phyloP scores from a whole-genome alignment of 2,888 invertebrate species.

The Tetragonula carbonaria region DNA sequence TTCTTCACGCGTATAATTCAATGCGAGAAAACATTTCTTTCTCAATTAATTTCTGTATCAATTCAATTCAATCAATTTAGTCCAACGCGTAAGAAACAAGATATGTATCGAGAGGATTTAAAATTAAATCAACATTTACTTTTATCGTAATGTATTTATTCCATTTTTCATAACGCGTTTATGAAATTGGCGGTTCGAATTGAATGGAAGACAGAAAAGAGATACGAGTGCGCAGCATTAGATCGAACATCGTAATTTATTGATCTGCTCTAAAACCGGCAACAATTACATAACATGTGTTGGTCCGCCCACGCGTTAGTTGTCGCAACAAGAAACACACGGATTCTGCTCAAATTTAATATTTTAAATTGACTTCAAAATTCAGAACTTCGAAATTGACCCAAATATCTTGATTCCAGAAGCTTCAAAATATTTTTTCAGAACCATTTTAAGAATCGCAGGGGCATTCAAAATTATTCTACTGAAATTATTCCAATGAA shows the following conservation, averaged over 20 bases:
- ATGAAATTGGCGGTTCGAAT: not conserved
- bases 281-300: conserved; percentile 11
- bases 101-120: not conserved
- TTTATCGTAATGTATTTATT: not conserved
- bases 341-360: no score
- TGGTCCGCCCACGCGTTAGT: not conserved
- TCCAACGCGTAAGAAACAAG: not conserved
- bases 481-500: no score
- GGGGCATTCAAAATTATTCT: no score
- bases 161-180: not conserved
- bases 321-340: no score
- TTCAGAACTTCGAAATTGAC: no score
- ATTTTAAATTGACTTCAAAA: no score
- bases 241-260: conserved; percentile 31
- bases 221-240: conserved; percentile 24
- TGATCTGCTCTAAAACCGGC: conserved; percentile 27
- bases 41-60: no score
- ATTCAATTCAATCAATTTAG: not conserved
- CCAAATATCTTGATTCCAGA: no score
- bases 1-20: no score
- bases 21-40: no score
- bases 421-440: no score
- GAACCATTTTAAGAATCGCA: no score
- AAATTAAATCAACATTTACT: not conserved
- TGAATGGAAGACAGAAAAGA: conserved; percentile 5